Conservation (phyloP, 2,113 vertebrate genomes). For the Bujurquina vittata region DNA sequence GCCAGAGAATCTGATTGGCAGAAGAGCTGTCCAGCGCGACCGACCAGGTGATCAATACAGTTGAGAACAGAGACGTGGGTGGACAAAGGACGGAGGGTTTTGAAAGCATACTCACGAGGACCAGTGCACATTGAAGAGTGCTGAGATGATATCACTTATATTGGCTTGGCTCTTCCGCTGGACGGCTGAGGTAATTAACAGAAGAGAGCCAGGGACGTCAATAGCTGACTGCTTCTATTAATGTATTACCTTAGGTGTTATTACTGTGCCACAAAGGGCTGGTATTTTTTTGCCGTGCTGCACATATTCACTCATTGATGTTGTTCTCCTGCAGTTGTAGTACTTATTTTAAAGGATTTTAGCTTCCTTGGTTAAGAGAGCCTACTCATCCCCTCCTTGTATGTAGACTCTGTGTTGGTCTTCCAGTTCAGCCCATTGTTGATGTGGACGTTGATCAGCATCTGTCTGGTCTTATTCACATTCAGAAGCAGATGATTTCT, state of each 20-base stretch:
- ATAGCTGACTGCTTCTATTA: constrained; percentile 7
- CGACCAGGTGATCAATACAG: constrained; percentile 8
- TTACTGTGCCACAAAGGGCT: neutral
- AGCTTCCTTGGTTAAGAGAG: neutral
- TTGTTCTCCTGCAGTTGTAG: neutral
- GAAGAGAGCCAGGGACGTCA: neutral
- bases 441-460: neutral
- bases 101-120: neutral
- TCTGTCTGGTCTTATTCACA: neutral
- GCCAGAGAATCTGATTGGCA: neutral
- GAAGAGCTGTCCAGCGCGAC: neutral
- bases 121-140: neutral
- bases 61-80: neutral
- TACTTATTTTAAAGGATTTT: neutral
- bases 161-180: neutral
- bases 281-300: neutral
- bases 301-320: neutral
- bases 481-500: neutral
- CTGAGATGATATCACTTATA: constrained; percentile 5
- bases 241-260: neutral
- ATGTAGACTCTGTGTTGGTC: neutral
- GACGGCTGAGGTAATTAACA: constrained; percentile 39
- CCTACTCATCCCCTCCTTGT: neutral
- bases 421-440: neutral
- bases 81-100: neutral